Base-by-base conservation (phyloP, 2,888 invertebrate species). In the Dolichopus griseipennis region DNA sequence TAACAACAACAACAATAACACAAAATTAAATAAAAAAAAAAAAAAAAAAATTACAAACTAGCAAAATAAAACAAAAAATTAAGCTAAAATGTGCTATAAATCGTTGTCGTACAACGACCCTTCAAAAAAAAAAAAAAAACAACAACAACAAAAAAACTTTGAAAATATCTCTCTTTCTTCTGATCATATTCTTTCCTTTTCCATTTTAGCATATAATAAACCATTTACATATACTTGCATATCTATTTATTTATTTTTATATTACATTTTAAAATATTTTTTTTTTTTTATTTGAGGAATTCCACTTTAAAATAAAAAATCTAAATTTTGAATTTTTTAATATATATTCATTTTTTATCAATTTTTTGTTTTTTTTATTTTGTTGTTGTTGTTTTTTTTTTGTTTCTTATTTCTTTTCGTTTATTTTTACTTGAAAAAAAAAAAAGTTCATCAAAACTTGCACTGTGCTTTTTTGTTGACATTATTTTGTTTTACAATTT, bases 81-180 rank as follows among this genome's bases (percentile, higher is more conserved):
- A 52, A 52, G 15, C n/a, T 15, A 52, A 52, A 52, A 52, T 52
- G 52, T 52, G 52, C 52, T 52, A 52, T n/a, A 52, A 52, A 52
- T 52, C 52, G 52, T 52, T 52, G 52, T 5, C 52, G 52, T 52
- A 52, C 52, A 52, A 52, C 52, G 52, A 52, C 52, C 52, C 52
- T 52, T 52, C 52, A 52, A 52, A 52, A 52, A 27, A 4, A 27
- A 27, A 27, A 27, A 4, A 5, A 27, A 27, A 27, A 27, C 2
- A 27, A 27, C 2, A 27, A 27, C 2, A 27, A 27, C 27, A 27
- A 27, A 27, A 27, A 52, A 52, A 6, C 15, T 52, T 37, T 37
- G 37, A 1, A n/a, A n/a, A 12, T 37, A 27, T 52, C 52, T 52
- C 15, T 6, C 9, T 52, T 52, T 52, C 52, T 52, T 52, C 37